Evolutionary conservation across 2,113 vertebrate genomes (phyloP).

Genomic region (Erythrocebus patas): DNA sequence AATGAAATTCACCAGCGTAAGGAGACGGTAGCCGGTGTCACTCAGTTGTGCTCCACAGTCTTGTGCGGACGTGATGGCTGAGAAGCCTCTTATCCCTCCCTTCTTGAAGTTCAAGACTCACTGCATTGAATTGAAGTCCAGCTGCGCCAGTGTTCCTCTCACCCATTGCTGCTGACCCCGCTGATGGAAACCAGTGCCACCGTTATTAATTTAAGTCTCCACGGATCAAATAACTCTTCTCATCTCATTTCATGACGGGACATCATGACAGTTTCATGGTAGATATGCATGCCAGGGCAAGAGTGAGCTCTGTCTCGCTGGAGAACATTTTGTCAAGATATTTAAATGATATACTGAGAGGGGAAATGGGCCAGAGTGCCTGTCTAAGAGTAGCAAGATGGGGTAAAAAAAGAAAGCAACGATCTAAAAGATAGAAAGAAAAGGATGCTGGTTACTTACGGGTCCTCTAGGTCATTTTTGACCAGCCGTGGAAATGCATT

Average conservation of each 20-base stretch:
- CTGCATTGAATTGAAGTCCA: slow-evolving; percentile 47
- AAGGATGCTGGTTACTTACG: not conserved
- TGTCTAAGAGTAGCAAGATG: not conserved
- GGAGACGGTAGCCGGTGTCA: slow-evolving; percentile 66
- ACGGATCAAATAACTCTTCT: slow-evolving; percentile 67
- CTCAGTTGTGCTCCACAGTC: not conserved
- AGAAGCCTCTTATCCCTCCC: slow-evolving; percentile 19
- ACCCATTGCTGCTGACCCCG: not conserved
- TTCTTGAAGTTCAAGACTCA: not conserved
- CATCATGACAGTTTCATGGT: slow-evolving; percentile 44
- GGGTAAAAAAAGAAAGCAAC: not conserved
- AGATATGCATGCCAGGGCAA: slow-evolving; percentile 29
- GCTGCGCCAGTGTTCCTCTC: not conserved
- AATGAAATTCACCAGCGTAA: slow-evolving; percentile 75
- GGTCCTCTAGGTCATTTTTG: slow-evolving; percentile 43
- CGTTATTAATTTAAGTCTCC: slow-evolving; percentile 66
- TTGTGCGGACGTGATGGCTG: slow-evolving; percentile 2
- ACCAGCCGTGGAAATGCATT: not conserved
- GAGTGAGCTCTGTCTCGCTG: slow-evolving; percentile 28
- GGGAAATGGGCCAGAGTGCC: not conserved
- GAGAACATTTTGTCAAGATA: slow-evolving; percentile 57
- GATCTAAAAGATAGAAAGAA: not conserved
- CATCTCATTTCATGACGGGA: slow-evolving; percentile 60
- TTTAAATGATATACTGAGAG: slow-evolving; percentile 34
- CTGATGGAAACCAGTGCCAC: slow-evolving; percentile 22